Base-by-base conservation (phyloP, 2,888 invertebrate species). In the Coleophora deauratella region DNA sequence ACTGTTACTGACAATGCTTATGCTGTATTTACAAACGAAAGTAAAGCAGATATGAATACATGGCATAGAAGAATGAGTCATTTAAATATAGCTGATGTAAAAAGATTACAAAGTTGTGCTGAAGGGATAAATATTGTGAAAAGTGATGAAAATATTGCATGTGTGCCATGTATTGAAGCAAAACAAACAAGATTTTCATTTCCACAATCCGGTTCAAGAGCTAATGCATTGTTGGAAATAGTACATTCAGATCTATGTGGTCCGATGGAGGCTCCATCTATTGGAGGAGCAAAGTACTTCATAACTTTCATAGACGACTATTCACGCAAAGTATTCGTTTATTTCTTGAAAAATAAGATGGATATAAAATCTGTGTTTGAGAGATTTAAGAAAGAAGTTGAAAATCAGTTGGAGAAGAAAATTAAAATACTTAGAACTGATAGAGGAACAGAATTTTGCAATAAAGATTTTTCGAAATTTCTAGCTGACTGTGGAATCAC, bases 231-330 rank as follows among this genome's bases (percentile, higher is more conserved):
- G 27, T 43, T 73, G 27, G 60, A 68, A 27, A 11, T 66, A 14
- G 41, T 73, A 2, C 68, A 72, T 41, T 42, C 62, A 3, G 71
- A 72, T 45, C 40, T 70, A 6, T 65, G 66, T 49, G 68, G 67
- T 38, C 61, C 66, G 12, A 62, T 71, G 66, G 59, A 66, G 41
- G 46, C 41, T 2, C 11, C 36, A 10, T 73, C 72, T 1, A 28
- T 52, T 8, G 52, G 51, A 35, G 34, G 45, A 3, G 52, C 54
- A 7, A 50, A 45, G 21, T 36, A 27, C 15, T 27, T 36, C n/a
- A n/a, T n/a, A n/a, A n/a, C n/a, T n/a, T n/a, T n/a, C n/a, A n/a
- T n/a, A n/a, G n/a, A n/a, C n/a, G 36, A 9, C 27, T 21, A 27
- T 36, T 36, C n/a, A 36, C 3, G 27, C 36, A 27, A 21, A 36